Percentiles rank a stretch among this genome's conserved stretches.
Evolutionary conservation across 1,140 invertebrate genomes (phyloP).

Genomic region (Lepidurus apus): DNA sequence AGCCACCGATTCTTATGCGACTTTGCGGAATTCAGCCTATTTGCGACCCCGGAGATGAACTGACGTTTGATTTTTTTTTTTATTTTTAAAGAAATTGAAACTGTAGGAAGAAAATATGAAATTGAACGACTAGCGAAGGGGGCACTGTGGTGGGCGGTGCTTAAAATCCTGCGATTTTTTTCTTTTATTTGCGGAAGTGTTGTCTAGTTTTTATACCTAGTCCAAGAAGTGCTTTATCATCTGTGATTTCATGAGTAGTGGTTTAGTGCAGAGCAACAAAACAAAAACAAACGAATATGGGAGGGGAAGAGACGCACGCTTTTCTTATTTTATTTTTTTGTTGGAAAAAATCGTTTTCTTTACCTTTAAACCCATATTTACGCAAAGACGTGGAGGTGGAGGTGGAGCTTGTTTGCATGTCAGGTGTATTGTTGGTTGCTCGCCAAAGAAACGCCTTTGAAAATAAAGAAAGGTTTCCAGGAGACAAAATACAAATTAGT

Average conservation of each 20-base stretch:
- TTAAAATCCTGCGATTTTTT: not conserved
- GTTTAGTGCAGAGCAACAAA: not conserved
- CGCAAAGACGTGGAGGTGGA: not conserved
- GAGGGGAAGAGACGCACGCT: not conserved
- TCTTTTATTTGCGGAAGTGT: not conserved
- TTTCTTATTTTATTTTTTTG: not conserved
- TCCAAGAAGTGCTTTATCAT: constrained; percentile 22
- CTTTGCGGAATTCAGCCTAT: constrained; percentile 26
- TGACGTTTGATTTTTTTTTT: no score
- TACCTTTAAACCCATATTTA: not conserved
- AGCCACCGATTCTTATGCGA: constrained; percentile 27
- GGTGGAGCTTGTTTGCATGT: constrained; percentile 9
- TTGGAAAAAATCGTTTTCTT: not conserved
- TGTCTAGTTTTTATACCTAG: constrained; percentile 18
- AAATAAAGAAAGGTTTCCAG: not conserved
- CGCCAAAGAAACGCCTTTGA: not conserved
- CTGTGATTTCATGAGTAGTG: constrained; percentile 10
- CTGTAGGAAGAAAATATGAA: no score
- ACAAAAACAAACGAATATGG: not conserved
- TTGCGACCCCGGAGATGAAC: constrained; percentile 30
- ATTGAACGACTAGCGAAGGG: not conserved
- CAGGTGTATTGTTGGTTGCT: not conserved
- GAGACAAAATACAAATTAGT: not conserved
- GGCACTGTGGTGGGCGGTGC: not conserved
- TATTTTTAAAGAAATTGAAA: no score